Evolutionary conservation across 2,797 vertebrate species (phyloP).

Genomic region (Lerista edwardsae): DNA sequence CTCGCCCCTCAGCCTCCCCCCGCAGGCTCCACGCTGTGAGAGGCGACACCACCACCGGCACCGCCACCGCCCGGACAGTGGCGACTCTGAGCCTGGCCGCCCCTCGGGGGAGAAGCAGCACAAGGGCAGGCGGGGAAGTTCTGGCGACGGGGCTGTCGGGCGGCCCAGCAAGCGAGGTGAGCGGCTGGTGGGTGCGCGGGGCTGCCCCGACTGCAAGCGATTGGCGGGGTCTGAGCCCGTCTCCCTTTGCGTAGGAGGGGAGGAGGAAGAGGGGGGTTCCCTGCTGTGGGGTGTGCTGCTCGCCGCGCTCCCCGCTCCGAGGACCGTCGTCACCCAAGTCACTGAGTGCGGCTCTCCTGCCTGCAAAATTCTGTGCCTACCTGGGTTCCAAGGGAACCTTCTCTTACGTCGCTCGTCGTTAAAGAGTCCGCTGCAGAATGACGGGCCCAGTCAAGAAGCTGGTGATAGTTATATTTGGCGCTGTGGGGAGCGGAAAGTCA

Average conservation of each 20-base stretch:
- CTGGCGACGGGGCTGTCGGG: constrained; percentile 71
- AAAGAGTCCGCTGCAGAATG: too few species aligned
- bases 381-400: background rate
- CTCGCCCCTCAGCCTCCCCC: constrained; percentile 84
- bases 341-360: background rate
- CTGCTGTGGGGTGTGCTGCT: background rate
- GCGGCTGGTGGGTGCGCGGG: background rate
- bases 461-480: too few species aligned
- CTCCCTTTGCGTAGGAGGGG: background rate
- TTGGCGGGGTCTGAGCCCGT: background rate
- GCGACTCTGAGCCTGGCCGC: constrained; percentile 67
- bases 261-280: background rate
- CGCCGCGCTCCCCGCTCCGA: background rate
- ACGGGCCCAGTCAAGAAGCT: too few species aligned
- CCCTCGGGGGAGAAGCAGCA: constrained; percentile 39
- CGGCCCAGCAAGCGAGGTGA: constrained; percentile 83
- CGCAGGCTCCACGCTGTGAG: constrained; percentile 77
- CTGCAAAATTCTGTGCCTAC: background rate
- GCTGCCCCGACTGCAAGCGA: background rate
- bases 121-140: constrained; percentile 73
- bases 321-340: background rate
- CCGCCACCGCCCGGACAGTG: constrained; percentile 61
- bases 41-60: constrained; percentile 72
- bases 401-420: too few species aligned
- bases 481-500: too few species aligned